Base-by-base conservation (phyloP, 1,140 invertebrate genomes). In the Drosophila fuyamai region DNA sequence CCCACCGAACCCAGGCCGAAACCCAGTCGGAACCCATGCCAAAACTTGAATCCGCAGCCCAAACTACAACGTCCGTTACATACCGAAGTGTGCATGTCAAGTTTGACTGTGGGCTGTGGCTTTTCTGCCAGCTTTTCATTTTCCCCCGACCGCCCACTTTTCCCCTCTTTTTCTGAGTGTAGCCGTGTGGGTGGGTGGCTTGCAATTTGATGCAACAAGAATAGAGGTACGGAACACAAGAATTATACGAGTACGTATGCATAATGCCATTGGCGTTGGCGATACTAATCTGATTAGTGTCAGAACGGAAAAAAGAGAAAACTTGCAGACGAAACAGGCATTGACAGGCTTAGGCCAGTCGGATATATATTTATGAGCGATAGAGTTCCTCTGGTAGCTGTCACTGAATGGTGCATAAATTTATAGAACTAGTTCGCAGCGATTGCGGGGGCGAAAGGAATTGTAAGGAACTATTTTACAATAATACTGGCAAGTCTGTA, bases 241-340 rank as follows among this genome's bases (percentile, higher is more conserved):
- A 71, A 71, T 71, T 71, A 57, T 76, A 72, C 68, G 53, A 65
- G 59, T 74, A 75, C 72, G 72, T 71, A 72, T 72, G 66, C 66
- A 72, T 72, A 83, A 82, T 79, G 75, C 80, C 79, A 81, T 62
- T 71, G 78, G 54, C 79, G 82, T 78, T 86, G 79, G 79, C 89
- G 81, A 91, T 91, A 91, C 90, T 91, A 91, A 91, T 91, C 90
- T 91, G 89, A 91, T 91, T 91, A 91, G 90, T 89, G 90, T 91
- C 90, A 91, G 81, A 91, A 75, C 36, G 65, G 68, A 62, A 76
- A 78, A 75, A 78, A 72, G 47, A 71, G 70, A 72, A 72, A 38
- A 82, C 61, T 63, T 76, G 63, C 67, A 78, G 74, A 60, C 63
- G 77, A 36, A 58, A 66, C 41, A 68, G 65, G 47, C 61, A 76